Evolutionary conservation across 2,888 invertebrate genomes (phyloP).

Genomic region (Meiosimyza decipiens): DNA sequence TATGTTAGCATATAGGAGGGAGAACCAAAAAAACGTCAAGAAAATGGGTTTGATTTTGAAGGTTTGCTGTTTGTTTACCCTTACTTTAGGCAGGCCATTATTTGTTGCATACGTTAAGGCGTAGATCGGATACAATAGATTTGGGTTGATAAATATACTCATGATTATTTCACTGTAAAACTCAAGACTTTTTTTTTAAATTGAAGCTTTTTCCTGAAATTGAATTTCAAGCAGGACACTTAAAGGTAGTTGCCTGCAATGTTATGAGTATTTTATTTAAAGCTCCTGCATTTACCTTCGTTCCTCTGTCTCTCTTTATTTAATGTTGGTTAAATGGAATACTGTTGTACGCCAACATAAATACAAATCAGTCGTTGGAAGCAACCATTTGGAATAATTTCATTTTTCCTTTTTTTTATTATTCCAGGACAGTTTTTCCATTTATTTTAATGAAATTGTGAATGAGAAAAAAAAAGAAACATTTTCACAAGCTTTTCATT

Average conservation of each 20-base stretch:
- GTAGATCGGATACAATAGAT: constrained; percentile 54
- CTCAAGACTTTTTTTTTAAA: neutral
- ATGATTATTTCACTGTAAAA: neutral
- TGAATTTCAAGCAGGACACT: constrained; percentile 15
- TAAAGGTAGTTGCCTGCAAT: neutral
- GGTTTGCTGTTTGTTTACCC: constrained; percentile 36
- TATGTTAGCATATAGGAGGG: neutral
- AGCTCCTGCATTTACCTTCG: neutral
- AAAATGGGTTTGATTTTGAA: neutral
- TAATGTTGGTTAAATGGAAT: neutral
- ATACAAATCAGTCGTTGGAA: constrained; percentile 1
- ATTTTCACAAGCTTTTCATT: neutral
- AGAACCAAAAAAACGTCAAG: too few relatives aligned
- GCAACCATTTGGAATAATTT: constrained; percentile 4
- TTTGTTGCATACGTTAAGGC: constrained; percentile 48
- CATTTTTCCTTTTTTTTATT: too few relatives aligned
- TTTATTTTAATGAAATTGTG: constrained; percentile 32
- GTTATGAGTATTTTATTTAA: neutral
- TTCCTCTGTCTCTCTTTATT: neutral
- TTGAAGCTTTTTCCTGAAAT: constrained; percentile 11
- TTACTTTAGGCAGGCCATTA: constrained; percentile 42
- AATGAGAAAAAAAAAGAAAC: constrained; percentile 5
- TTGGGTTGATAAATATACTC: constrained; percentile 53
- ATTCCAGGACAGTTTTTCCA: constrained; percentile 10
- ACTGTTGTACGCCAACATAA: neutral